phyloP scores from a whole-genome alignment of 1,140 invertebrate genomes.

The Paraescarpia echinospica region DNA sequence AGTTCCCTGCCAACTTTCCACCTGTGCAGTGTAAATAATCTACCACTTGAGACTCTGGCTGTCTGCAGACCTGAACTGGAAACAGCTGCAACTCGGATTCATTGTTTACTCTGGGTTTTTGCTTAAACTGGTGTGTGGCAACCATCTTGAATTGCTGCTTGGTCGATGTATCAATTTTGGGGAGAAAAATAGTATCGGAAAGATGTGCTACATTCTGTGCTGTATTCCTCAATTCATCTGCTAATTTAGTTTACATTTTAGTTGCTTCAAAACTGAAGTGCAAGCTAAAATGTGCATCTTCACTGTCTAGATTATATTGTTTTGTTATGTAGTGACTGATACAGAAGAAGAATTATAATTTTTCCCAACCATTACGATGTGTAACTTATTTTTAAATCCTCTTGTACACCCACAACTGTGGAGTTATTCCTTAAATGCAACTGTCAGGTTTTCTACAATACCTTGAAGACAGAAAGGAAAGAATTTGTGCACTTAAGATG shows the following conservation, averaged over 20 bases:
- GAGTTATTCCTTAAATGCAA: too few relatives aligned
- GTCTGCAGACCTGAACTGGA: not conserved
- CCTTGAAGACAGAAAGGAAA: too few relatives aligned
- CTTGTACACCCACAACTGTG: too few relatives aligned
- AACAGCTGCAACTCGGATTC: not conserved
- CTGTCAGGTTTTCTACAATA: too few relatives aligned
- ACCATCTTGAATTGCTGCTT: not conserved
- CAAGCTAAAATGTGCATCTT: not conserved
- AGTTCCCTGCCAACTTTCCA: not conserved
- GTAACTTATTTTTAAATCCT: too few relatives aligned
- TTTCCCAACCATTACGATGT: too few relatives aligned
- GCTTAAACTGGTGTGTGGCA: not conserved
- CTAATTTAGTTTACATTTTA: too few relatives aligned
- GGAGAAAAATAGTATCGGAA: not conserved
- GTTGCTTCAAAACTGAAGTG: not conserved
- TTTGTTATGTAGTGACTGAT: not conserved
- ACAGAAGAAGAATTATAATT: too few relatives aligned
- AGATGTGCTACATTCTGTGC: too few relatives aligned
- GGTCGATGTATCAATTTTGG: not conserved
- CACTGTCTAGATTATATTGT: not conserved
- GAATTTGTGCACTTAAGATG: not conserved
- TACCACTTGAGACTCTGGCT: not conserved
- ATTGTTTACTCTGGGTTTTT: not conserved
- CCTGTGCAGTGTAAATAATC: slow-evolving; percentile 5
- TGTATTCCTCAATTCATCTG: too few relatives aligned